phyloP scores from a whole-genome alignment of 1,140 invertebrate genomes.

The Drosophila athabasca region DNA sequence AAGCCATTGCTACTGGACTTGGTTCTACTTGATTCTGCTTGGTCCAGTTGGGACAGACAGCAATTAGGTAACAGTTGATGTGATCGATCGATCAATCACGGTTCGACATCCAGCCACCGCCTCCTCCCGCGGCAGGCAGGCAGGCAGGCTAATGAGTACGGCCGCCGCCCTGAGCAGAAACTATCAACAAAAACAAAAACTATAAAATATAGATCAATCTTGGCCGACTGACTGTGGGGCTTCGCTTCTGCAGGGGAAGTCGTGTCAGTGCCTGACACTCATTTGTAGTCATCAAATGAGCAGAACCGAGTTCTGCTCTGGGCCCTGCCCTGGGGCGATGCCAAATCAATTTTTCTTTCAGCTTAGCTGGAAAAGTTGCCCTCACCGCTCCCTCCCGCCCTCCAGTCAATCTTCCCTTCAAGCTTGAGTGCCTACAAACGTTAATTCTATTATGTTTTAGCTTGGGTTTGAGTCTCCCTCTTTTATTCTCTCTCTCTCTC shows the following conservation, averaged over 20 bases:
- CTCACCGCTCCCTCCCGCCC: neutral
- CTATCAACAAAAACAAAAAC: slow-evolving; percentile 55
- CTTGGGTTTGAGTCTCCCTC: slow-evolving; percentile 28
- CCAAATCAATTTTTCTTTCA: slow-evolving; percentile 59
- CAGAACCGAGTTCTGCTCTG: slow-evolving; percentile 11
- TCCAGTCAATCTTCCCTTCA: neutral
- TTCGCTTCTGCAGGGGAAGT: slow-evolving; percentile 47
- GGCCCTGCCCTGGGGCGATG: slow-evolving; percentile 28
- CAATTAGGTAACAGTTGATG: slow-evolving; percentile 41
- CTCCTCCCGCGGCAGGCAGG: slow-evolving; percentile 6
- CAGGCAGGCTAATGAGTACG: slow-evolving; percentile 34
- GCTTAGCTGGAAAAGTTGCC: slow-evolving; percentile 19
- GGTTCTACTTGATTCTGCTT: neutral
- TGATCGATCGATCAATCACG: slow-evolving; percentile 40
- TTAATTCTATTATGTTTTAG: slow-evolving; percentile 51
- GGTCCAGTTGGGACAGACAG: neutral
- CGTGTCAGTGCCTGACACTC: slow-evolving; percentile 45
- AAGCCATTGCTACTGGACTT: neutral
- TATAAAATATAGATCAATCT: slow-evolving; percentile 63
- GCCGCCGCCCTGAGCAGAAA: slow-evolving; percentile 20
- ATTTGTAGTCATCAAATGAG: slow-evolving; percentile 54
- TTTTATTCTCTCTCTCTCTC: neutral
- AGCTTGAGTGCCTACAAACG: slow-evolving; percentile 20
- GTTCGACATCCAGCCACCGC: slow-evolving; percentile 34
- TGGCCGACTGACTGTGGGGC: slow-evolving; percentile 28